A percentile compares a stretch with the other conserved stretches of the same genome.
Evolutionary conservation across 1,140 invertebrate species (phyloP).

Genomic region (Drosophila burlai): DNA sequence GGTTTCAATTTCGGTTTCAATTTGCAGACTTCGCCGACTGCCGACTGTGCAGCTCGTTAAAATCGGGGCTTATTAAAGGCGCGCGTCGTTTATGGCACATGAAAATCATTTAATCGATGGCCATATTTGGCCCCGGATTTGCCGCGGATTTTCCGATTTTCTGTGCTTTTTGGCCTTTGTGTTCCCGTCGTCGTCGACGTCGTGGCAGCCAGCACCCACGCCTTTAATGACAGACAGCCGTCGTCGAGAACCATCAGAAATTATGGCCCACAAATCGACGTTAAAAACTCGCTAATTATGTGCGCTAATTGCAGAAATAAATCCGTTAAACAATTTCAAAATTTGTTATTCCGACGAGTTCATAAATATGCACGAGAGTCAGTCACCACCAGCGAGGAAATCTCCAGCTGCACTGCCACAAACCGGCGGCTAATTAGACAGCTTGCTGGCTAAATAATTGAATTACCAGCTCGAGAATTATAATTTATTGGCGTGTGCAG

Average conservation of each 20-base stretch:
- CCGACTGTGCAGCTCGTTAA: conserved; percentile 70
- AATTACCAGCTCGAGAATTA: conserved; percentile 40
- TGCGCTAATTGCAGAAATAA: conserved; percentile 73
- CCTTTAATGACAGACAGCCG: conserved; percentile 53
- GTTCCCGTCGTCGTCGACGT: conserved; percentile 3
- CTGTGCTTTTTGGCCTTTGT: not conserved
- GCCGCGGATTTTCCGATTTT: conserved; percentile 39
- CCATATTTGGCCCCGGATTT: conserved; percentile 70
- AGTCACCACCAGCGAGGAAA: not conserved
- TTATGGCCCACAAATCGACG: conserved; percentile 64
- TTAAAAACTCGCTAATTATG: conserved; percentile 65
- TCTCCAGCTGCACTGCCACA: conserved; percentile 36
- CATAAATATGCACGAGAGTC: conserved; percentile 68
- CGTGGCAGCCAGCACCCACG: conserved; percentile 41
- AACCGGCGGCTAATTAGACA: conserved; percentile 66
- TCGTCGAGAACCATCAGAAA: conserved; percentile 56
- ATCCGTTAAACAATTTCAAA: conserved; percentile 71
- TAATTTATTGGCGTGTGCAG: conserved; percentile 68
- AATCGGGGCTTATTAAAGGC: conserved; percentile 77
- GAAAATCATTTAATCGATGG: conserved; percentile 81
- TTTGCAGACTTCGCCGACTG: conserved; percentile 39
- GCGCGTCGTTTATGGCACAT: conserved; percentile 81
- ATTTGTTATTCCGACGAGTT: conserved; percentile 66
- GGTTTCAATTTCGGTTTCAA: conserved; percentile 63
- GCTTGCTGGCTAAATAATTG: conserved; percentile 29